Base-by-base conservation (phyloP, 1,140 invertebrate genomes). In the Drosophila sulfurigaster region DNA sequence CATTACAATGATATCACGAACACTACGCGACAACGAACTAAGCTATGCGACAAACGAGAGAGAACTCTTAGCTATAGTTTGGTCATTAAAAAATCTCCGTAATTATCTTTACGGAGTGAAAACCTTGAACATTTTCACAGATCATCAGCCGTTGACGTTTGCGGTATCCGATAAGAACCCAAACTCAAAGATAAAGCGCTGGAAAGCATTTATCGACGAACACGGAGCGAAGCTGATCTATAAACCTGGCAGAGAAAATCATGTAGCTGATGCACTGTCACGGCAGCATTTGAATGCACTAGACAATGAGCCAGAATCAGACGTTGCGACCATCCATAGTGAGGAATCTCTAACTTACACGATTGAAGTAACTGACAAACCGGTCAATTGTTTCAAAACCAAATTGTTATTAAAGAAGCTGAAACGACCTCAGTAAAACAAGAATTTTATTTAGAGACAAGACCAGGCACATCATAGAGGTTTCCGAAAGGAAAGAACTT, bases 141-240 rank as follows among this genome's bases (percentile, higher is more conserved):
- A 58, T 28, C 57, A 74, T 57, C 49, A 62, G 43, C 70, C 64
- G 46, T 56, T 48, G 51, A 58, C 58, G 3, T 56, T 35, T 28
- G 49, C 58, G 7, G 58, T 70, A 15, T 74, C 65, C 1, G 49
- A 68, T 10, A 68, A 56, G 38, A 65, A 72, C 30, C 56, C 62
- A 13, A 74, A 74, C 25, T 16, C 70, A 11, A 67, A 13, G 13
- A 15, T 41, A 7, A 57, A 57, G 3, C 38, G 35, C 3, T 70
- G 52, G 64, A 75, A 69, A 64, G 75, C 46, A 0, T 69, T 74
- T 35, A 63, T 74, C 20, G 75, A 77, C 15, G 60, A 77, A 10
- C 59, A 73, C 15, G 49, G 48, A 13, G 64, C 54, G 2, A 54
- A 78, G 1, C 15, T 75, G 7, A 48, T 75, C 51, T 75, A 75